Percentiles rank a stretch among this genome's conserved stretches.
Conservation (phyloP, 2,797 vertebrate species). For the Lepidocolaptes lacrymiger region DNA sequence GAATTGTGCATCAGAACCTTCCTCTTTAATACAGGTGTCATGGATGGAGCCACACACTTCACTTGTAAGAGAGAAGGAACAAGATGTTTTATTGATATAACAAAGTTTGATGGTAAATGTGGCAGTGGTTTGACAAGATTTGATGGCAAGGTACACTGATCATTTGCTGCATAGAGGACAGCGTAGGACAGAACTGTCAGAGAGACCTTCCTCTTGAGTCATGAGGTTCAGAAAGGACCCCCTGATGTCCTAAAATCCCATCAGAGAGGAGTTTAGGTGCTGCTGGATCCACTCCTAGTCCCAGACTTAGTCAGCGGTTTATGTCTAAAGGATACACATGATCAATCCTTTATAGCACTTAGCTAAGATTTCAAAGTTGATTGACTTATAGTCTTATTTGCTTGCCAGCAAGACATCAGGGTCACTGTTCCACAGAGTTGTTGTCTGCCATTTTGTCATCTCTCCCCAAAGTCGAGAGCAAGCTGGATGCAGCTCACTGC, state of each 20-base stretch:
- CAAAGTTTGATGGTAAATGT: background rate
- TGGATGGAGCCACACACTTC: background rate
- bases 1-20: background rate
- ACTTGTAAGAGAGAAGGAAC: background rate
- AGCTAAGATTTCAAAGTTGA: background rate
- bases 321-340: fast-evolving
- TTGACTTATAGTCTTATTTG: background rate
- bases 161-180: background rate
- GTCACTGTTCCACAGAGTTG: background rate
- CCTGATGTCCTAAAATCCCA: background rate
- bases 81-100: background rate
- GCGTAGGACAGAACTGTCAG: background rate
- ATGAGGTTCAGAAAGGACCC: background rate
- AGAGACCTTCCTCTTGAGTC: background rate
- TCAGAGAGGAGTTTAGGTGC: background rate
- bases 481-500: background rate
- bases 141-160: background rate
- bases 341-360: background rate
- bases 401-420: background rate
- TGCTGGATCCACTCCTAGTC: background rate
- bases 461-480: background rate
- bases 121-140: background rate
- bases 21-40: background rate
- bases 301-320: background rate
- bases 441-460: background rate